Evolutionary conservation across 2,797 vertebrate species (phyloP).

Genomic region (Astyanax mexicanus): DNA sequence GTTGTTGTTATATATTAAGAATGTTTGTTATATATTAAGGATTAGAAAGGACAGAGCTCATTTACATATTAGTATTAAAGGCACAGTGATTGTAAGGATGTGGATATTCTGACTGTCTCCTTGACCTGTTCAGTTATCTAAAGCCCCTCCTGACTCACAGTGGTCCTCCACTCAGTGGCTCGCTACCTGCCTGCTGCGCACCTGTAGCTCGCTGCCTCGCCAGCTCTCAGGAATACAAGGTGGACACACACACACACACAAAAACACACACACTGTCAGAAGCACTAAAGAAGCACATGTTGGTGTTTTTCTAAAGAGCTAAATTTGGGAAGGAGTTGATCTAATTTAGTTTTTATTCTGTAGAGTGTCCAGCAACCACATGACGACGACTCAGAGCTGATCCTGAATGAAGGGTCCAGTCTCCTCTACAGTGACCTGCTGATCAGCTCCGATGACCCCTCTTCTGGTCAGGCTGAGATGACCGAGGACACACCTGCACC

Average conservation of each 20-base stretch:
- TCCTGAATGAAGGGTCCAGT: conserved; percentile 87
- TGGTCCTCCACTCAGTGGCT: conserved; percentile 90
- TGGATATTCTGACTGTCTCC: not conserved
- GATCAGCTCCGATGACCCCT: conserved; percentile 82
- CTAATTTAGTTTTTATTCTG: no score
- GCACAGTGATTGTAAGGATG: not conserved
- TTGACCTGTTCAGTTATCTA: conserved; percentile 82
- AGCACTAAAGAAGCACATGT: no score
- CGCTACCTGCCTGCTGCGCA: conserved; percentile 89
- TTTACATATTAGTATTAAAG: no score
- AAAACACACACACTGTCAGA: not conserved
- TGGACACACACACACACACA: conserved; percentile 61
- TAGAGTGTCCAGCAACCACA: conserved; percentile 91
- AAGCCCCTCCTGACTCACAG: conserved; percentile 96
- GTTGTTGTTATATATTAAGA: no score
- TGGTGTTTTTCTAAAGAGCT: no score
- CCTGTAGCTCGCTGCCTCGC: conserved; percentile 91
- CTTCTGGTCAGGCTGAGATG: conserved; percentile 58
- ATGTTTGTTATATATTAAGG: no score
- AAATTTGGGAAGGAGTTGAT: no score
- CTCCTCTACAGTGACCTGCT: conserved; percentile 91
- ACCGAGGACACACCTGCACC: conserved; percentile 83
- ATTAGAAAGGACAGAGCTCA: no score
- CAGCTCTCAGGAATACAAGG: conserved; percentile 91
- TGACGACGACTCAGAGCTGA: conserved; percentile 91